Conservation (phyloP, 2,888 invertebrate genomes). For the Drosophila setosimentum region DNA sequence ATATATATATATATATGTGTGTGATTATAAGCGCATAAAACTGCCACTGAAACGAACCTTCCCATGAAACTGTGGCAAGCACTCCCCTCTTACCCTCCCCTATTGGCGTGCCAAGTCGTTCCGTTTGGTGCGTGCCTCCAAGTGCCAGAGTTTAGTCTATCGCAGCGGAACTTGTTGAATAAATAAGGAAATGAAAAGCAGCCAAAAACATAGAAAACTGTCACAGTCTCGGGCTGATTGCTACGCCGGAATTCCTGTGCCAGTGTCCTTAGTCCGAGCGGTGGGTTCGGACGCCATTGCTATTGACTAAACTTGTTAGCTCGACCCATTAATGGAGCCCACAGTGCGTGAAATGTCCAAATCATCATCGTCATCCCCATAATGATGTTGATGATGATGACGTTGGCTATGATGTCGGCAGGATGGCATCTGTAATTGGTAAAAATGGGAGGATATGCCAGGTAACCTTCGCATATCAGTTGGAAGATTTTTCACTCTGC, state of each 20-base stretch:
- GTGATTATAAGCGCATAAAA: conserved; percentile 76
- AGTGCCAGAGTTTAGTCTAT: conserved; percentile 31
- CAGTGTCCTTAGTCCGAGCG: conserved; percentile 2
- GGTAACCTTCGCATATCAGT: conserved; percentile 15
- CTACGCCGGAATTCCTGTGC: conserved; percentile 65
- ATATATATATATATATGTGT: conserved; percentile 4
- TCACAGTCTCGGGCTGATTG: conserved; percentile 64
- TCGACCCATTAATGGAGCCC: conserved; percentile 28
- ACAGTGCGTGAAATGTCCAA: conserved; percentile 53
- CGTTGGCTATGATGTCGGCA: conserved; percentile 2
- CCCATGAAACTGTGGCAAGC: background rate
- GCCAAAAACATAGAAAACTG: conserved; percentile 57
- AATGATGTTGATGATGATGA: background rate
- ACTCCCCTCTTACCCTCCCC: background rate
- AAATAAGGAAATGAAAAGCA: conserved; percentile 74
- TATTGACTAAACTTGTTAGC: conserved; percentile 47
- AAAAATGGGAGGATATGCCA: conserved; percentile 28
- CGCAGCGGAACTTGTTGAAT: conserved; percentile 74
- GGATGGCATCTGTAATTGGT: conserved; percentile 42
- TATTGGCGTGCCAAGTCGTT: conserved; percentile 37
- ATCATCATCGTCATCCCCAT: conserved; percentile 23
- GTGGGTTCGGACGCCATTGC: background rate
- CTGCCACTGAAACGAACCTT: conserved; percentile 29
- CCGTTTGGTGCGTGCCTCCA: conserved; percentile 48
- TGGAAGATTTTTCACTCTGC: background rate